Conservation (phyloP, 1,140 invertebrate genomes). For the Eciton burchellii region DNA sequence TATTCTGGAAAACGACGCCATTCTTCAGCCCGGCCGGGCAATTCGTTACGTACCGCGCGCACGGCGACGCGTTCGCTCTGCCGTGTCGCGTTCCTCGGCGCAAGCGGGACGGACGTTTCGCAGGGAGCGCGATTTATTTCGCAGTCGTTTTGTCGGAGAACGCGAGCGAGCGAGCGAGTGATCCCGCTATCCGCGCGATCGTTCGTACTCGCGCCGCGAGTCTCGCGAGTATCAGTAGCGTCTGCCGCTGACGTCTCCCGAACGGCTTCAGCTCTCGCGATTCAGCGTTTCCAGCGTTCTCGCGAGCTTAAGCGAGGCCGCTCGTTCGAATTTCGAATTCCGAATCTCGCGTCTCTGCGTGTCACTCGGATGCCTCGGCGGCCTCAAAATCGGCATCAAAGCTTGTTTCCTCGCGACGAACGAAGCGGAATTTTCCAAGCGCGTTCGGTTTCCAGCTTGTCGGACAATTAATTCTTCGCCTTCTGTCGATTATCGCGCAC, state of each 20-base stretch:
- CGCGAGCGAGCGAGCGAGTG: conserved; percentile 16
- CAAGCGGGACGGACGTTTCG: conserved; percentile 17
- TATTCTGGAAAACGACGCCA: conserved; percentile 58
- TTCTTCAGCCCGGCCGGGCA: conserved; percentile 40
- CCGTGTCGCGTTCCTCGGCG: conserved; percentile 45
- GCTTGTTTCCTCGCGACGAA: no score
- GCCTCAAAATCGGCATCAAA: no score
- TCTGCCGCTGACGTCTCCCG: not conserved
- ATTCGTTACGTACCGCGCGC: conserved; percentile 49
- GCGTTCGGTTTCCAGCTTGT: no score
- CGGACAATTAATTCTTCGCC: no score
- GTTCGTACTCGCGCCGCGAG: conserved; percentile 42
- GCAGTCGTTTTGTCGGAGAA: conserved; percentile 24
- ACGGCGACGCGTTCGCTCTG: conserved; percentile 46
- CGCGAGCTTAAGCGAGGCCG: not conserved
- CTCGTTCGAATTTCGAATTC: conserved; percentile 9
- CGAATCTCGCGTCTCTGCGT: not conserved
- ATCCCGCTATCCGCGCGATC: conserved; percentile 45
- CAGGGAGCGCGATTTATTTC: conserved; percentile 52
- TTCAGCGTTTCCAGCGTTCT: not conserved
- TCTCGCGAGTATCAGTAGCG: conserved; percentile 40
- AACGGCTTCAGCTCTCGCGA: conserved; percentile 1
- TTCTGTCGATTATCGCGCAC: conserved; percentile 17
- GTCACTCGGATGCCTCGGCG: not conserved
- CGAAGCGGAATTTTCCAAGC: no score